Base-by-base conservation (phyloP, 2,888 invertebrate species). In the Lasioglossum figueresi region DNA sequence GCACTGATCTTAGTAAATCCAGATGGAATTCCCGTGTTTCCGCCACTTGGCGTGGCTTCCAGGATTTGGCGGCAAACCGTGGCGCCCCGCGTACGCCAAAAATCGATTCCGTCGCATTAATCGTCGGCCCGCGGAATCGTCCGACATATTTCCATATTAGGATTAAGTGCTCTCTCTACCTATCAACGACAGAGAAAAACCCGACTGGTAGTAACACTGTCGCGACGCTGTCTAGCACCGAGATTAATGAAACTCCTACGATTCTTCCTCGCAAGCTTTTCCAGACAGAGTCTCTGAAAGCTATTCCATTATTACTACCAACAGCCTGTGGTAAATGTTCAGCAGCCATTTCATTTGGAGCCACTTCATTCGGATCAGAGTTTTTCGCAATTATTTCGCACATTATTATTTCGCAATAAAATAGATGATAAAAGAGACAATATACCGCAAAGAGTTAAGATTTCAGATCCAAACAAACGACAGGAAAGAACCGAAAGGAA, bases 1-100 rank as follows among this genome's bases (percentile, higher is more conserved):
- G 83, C 88, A 86, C 85, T 87, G 88, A 90, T 91, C 91, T 91
- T 91, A 88, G 90, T 91, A 91, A 91, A 91, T 91, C 90, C 91
- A 91, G 89, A 91, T 91, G 91, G 91, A 88, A 90, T 91, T 91
- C 85, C 76, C 90, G 85, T 91, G 91, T 91, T 87, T 85, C 87
- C 75, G 78, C 80, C 90, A 88, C 89, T 91, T 91, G 88, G 87
- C 89, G 84, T 86, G 83, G 88, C 90, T 90, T 88, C 86, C 80
- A 79, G 82, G 88, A 88, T 84, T 85, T 81, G 76, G 83, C 88
- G 84, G 82, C 81, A 76, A 59, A 78, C 68, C 84, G 48, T 84
- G 82, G 45, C 72, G 73, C 68, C 63, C 37, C 83, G 52, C 0
- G 52, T 68, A 80, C 83, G 89, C 89, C 88, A 89, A 75, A 89